phyloP scores from a whole-genome alignment of 2,888 invertebrate genomes.

The Ornithoptera alexandrae region DNA sequence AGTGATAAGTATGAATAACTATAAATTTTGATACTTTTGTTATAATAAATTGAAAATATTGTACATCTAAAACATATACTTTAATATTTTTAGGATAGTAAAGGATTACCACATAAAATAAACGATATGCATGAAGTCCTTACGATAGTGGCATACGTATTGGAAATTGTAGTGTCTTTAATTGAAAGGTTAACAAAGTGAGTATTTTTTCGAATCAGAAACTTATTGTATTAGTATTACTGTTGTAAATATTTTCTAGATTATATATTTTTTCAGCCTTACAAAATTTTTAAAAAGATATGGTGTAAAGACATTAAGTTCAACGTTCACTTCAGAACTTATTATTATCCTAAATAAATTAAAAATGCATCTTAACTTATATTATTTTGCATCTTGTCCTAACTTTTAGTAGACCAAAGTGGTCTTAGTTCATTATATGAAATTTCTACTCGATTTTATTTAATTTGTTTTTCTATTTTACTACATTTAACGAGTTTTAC shows the following conservation, averaged over 20 bases:
- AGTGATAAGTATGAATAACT: not conserved
- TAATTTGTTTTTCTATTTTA: no score
- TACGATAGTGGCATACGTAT: conserved; percentile 3
- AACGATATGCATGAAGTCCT: conserved; percentile 30
- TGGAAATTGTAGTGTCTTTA: conserved; percentile 12
- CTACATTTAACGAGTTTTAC: no score
- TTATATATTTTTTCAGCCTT: not conserved
- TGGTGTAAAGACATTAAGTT: no score
- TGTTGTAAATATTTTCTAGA: not conserved
- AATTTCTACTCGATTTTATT: not conserved
- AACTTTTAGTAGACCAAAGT: no score
- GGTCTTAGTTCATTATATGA: no score
- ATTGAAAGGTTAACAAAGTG: conserved; percentile 36
- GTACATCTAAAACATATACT: not conserved
- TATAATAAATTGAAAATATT: not conserved
- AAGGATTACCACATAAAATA: conserved; percentile 16
- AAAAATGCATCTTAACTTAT: no score
- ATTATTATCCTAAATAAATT: no score
- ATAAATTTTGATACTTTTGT: not conserved
- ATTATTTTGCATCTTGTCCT: no score
- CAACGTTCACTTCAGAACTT: no score
- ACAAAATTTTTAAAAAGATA: no score
- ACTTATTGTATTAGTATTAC: not conserved
- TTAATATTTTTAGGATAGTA: conserved; percentile 19
- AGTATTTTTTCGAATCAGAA: not conserved